Conservation (phyloP, 2,113 vertebrate species). For the Zosterops lateralis region DNA sequence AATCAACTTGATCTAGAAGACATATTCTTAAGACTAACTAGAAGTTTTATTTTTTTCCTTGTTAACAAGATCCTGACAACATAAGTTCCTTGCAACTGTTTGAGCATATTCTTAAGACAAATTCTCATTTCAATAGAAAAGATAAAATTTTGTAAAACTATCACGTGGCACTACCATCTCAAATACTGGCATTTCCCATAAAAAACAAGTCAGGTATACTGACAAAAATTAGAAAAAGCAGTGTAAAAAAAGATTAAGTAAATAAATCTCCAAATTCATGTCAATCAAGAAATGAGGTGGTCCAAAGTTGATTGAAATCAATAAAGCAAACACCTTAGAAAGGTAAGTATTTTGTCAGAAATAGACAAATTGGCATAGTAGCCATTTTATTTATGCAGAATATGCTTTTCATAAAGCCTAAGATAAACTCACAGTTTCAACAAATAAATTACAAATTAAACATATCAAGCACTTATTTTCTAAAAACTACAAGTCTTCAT, state of each 20-base stretch:
- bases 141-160: neutral
- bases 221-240: neutral
- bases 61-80: neutral
- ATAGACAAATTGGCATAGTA: neutral
- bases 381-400: neutral
- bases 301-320: neutral
- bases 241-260: neutral
- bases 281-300: neutral
- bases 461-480: neutral
- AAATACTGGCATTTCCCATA: neutral
- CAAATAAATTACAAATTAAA: neutral
- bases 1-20: neutral
- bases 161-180: neutral
- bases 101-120: neutral
- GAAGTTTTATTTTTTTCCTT: neutral
- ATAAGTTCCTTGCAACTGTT: neutral
- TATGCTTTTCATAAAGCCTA: neutral
- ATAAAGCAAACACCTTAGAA: neutral
- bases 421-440: neutral
- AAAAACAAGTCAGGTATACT: neutral
- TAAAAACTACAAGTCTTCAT: neutral
- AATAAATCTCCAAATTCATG: neutral
- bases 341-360: neutral
- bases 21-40: neutral
- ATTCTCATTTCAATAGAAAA: neutral